Evolutionary conservation across 2,113 vertebrate species (phyloP).

Genomic region (Macroglossus sobrinus): DNA sequence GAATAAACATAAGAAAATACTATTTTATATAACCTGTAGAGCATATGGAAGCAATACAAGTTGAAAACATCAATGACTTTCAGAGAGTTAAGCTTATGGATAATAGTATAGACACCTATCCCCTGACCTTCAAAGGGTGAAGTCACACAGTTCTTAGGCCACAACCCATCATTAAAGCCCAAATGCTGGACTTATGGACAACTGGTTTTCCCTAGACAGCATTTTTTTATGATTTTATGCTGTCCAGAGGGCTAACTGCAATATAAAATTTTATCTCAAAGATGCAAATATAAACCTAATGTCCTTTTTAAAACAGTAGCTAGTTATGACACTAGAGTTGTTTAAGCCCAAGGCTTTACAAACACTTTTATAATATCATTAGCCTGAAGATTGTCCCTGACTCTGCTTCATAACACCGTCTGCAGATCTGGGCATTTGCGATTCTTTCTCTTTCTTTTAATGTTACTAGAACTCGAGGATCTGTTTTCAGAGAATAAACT

Average conservation of each 20-base stretch:
- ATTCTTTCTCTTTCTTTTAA: slow-evolving; percentile 10
- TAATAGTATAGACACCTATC: neutral
- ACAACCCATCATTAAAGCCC: neutral
- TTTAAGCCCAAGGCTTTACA: slow-evolving; percentile 53
- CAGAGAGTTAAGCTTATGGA: neutral
- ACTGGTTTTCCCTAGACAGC: neutral
- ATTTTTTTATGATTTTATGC: slow-evolving; percentile 40
- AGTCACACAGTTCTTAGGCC: neutral
- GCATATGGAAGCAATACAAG: neutral
- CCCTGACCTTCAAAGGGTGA: neutral
- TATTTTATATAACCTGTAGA: neutral
- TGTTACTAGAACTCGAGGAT: neutral
- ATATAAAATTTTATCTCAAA: slow-evolving; percentile 66
- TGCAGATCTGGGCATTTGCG: slow-evolving; percentile 39
- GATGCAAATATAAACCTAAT: slow-evolving; percentile 67
- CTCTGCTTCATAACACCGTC: neutral
- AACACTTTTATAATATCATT: slow-evolving; percentile 63
- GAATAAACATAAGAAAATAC: slow-evolving; percentile 42
- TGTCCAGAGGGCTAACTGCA: slow-evolving; percentile 65
- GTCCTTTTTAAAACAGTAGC: slow-evolving; percentile 57
- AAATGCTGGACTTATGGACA: neutral
- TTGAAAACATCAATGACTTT: neutral
- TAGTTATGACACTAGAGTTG: slow-evolving; percentile 52
- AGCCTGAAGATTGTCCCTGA: slow-evolving; percentile 57
- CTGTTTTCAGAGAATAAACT: slow-evolving; percentile 30